Conservation (phyloP, 2,888 invertebrate genomes). For the Lepetodrilus schrolli region DNA sequence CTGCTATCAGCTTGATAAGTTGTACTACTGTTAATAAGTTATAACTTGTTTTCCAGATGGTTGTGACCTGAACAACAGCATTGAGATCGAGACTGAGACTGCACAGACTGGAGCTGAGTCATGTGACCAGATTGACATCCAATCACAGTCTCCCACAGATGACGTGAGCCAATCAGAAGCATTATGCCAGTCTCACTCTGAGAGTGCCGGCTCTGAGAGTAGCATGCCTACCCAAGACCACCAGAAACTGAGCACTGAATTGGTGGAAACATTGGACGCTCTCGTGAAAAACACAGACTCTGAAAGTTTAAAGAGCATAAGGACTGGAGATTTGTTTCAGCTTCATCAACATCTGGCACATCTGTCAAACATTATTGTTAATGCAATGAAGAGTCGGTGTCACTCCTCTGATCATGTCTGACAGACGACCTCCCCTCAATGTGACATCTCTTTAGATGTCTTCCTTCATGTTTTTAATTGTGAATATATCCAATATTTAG, state of each 20-base stretch:
- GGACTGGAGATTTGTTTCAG: slow-evolving; percentile 41
- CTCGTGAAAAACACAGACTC: slow-evolving; percentile 28
- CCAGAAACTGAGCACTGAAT: background rate
- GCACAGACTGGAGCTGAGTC: slow-evolving; percentile 24
- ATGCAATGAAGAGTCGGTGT: slow-evolving; percentile 41
- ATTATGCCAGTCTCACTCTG: background rate
- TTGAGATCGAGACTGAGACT: slow-evolving; percentile 35
- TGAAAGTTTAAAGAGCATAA: slow-evolving; percentile 34
- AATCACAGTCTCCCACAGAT: slow-evolving; percentile 24
- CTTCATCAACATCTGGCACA: slow-evolving; percentile 44
- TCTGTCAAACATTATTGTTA: slow-evolving; percentile 42
- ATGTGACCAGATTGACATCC: slow-evolving; percentile 11
- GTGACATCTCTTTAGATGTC: no score
- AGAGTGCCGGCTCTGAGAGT: background rate
- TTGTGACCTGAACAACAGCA: slow-evolving; percentile 33
- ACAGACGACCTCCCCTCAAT: no score
- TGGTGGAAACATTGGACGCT: slow-evolving; percentile 29
- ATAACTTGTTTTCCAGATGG: background rate
- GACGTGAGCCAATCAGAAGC: background rate
- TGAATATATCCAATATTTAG: no score
- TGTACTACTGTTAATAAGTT: no score
- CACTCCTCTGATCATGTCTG: slow-evolving; percentile 32
- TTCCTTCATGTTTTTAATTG: no score
- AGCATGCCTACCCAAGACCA: background rate
- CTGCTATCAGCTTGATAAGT: no score